Evolutionary conservation across 2,113 vertebrate species (phyloP), one percentile per base, ranked within the genome.

Genomic region (Ibidorhyncha struthersii): DNA sequence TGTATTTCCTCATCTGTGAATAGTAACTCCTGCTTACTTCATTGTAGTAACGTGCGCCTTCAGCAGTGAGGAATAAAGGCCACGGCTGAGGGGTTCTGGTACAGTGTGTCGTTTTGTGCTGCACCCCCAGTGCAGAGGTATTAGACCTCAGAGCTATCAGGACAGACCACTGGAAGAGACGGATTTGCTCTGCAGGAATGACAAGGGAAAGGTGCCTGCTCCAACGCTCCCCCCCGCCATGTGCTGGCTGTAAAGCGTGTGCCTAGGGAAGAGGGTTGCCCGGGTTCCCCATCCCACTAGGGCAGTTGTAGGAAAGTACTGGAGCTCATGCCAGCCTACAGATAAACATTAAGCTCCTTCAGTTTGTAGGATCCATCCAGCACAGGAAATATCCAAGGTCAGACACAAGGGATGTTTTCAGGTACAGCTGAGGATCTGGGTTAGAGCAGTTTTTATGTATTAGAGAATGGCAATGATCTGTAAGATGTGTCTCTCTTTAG

Each of bases 141-240:
- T 62, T 6, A 50, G 27, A 21, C 21, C 59, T 49, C 72, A 38
- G 47, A 87, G 34, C 19, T 55, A 8, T 3, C 22, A 50, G 55
- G 22, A 50, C 17, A 23, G 45, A n/a, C 10, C 43, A 15, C 8
- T 18, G 50, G 58, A 90, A 67, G 41, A 58, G 38, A 40, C 0
- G 2, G 61, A 63, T 79, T 58, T 79, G 55, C 19, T 65, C 38
- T 25, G 59, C 29, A 52, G 84, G 14, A 67, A 61, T 10, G 14
- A 41, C 6, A 17, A 89, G 11, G 43, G 38, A 38, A 67, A 6
- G 19, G 9, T 27, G 4, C 10, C 26, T 62, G 19, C 47, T 74
- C 61, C 58, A 55, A 3, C 0, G 7, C 21, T 77, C 22, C 14
- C 6, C 7, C 15, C 10, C 2, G 17, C 15, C 29, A 23, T 1